phyloP scores from a whole-genome alignment of 2,888 invertebrate species.

The Cylloceria caligata region DNA sequence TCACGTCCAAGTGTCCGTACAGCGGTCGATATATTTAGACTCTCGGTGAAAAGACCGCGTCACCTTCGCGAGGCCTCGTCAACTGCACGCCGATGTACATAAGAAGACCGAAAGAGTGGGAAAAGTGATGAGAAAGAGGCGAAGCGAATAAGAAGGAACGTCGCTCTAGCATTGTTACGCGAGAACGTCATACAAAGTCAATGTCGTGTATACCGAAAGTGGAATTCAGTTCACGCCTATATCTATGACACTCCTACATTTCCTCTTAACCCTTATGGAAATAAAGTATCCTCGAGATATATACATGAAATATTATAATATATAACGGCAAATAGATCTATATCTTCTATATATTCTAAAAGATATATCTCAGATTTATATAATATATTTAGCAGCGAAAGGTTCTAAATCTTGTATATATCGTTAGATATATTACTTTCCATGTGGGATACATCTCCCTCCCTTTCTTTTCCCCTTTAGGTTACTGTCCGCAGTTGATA shows the following conservation, averaged over 20 bases:
- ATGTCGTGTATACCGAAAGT: slow-evolving; percentile 27
- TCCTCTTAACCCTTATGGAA: not conserved
- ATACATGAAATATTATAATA: no score
- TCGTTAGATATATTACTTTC: no score
- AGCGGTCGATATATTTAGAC: slow-evolving; percentile 54
- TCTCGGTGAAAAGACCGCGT: slow-evolving; percentile 55
- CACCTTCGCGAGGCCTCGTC: slow-evolving; percentile 53
- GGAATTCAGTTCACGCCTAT: slow-evolving; percentile 18
- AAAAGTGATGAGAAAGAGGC: slow-evolving; percentile 12
- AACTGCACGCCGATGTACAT: not conserved
- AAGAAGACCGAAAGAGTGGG: not conserved
- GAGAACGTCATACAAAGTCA: slow-evolving; percentile 34
- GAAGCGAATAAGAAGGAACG: slow-evolving; percentile 13
- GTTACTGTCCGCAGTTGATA: slow-evolving; percentile 12
- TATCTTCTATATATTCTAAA: no score
- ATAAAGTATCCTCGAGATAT: no score
- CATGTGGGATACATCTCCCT: not conserved
- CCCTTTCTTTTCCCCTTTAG: not conserved
- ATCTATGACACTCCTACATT: not conserved
- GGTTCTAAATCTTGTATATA: no score
- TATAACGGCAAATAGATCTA: no score
- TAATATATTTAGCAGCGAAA: no score
- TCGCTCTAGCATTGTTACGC: slow-evolving; percentile 31
- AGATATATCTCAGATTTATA: no score
- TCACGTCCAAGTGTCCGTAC: not conserved